These are phyloP conservation scores for Yoshiicerus persimilis DNA, from an alignment of 1,140 invertebrate species.

Conservation along the genomic window DNA sequence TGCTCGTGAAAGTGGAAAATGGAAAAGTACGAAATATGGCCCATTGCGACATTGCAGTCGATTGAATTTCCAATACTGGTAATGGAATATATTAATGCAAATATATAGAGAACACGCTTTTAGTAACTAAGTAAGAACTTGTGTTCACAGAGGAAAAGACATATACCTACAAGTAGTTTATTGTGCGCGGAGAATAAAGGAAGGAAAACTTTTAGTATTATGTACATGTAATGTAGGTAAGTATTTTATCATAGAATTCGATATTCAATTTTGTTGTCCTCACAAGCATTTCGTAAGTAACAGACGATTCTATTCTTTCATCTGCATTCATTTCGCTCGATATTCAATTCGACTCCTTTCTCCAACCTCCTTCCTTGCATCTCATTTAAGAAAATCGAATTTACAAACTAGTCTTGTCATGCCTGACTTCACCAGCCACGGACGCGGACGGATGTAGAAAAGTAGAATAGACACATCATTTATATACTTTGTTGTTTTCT, in stretches of 20 bases:
- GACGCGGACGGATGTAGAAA: not conserved
- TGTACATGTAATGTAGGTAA: not conserved
- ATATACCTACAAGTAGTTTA: not conserved
- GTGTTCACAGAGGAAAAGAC: too few relatives aligned
- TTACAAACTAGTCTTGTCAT: not conserved
- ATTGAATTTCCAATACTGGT: not conserved
- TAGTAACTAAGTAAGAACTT: not conserved
- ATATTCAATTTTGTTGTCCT: not conserved
- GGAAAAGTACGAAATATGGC: not conserved
- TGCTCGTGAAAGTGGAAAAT: not conserved
- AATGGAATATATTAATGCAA: not conserved
- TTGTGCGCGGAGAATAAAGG: not conserved
- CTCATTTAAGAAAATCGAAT: conserved; percentile 15
- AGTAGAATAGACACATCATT: not conserved
- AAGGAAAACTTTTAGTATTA: not conserved
- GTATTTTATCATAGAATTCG: not conserved
- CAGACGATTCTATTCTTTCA: not conserved
- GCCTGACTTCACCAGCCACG: not conserved
- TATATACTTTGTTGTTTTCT: not conserved
- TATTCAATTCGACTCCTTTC: not conserved
- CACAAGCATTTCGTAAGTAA: not conserved
- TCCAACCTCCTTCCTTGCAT: not conserved
- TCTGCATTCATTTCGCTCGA: not conserved
- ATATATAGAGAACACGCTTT: not conserved
- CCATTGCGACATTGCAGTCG: not conserved